Percentiles rank a stretch among this genome's conserved stretches.
Evolutionary conservation across 2,113 vertebrate genomes (phyloP).

Genomic region (Myrmophylax atrothorax): DNA sequence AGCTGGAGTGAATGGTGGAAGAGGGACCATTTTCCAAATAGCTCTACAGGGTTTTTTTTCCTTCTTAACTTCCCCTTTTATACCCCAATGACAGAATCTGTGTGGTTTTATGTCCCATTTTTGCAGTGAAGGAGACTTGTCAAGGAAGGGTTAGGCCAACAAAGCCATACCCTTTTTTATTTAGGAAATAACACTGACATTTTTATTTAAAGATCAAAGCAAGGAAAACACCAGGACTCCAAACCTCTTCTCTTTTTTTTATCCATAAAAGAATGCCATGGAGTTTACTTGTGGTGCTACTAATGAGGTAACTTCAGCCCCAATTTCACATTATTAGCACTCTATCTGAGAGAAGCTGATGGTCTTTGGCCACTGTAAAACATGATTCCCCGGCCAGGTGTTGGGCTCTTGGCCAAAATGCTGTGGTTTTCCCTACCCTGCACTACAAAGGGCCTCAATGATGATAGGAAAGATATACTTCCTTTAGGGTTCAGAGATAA

Average conservation of each 20-base stretch:
- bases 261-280: background rate
- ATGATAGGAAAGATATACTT: conserved; percentile 68
- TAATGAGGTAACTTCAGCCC: conserved; percentile 62
- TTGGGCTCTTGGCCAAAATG: conserved; percentile 65
- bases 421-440: conserved; percentile 49
- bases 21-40: background rate
- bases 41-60: background rate
- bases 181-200: background rate
- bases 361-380: conserved; percentile 65
- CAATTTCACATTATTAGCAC: conserved; percentile 43
- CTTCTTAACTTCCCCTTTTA: background rate
- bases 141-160: background rate
- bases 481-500: conserved; percentile 68
- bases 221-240: conserved; percentile 4
- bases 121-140: background rate
- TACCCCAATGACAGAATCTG: background rate
- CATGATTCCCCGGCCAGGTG: conserved; percentile 67
- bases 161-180: background rate
- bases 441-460: conserved; percentile 58
- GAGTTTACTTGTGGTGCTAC: conserved; percentile 34
- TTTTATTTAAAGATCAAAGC: conserved; percentile 55
- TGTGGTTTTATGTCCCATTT: background rate
- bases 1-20: background rate
- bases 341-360: conserved; percentile 49
- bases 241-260: background rate